A percentile compares a stretch with the other conserved stretches of the same genome.
Conservation (phyloP, 2,797 vertebrate species). For the Crocidura indochinensis region DNA sequence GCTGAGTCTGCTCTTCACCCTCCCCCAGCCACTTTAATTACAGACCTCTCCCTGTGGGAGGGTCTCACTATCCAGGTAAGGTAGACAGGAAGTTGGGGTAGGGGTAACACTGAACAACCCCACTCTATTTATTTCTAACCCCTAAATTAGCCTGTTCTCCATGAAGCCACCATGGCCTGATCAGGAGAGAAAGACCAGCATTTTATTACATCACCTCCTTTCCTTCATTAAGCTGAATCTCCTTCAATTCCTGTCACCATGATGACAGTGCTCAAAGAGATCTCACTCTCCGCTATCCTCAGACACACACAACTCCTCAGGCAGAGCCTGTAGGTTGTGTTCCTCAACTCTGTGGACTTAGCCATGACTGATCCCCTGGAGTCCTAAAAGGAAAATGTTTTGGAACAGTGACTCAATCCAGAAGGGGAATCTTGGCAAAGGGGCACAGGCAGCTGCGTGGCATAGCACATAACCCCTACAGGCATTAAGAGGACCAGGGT, state of each 20-base stretch:
- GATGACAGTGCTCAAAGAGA: neutral
- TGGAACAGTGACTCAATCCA: neutral
- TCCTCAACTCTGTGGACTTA: neutral
- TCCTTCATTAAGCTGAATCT: neutral
- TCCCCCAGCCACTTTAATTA: too few relatives aligned
- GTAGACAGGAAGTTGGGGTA: too few relatives aligned
- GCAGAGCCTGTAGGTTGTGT: neutral
- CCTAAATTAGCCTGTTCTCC: neutral
- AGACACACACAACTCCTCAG: neutral
- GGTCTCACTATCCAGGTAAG: too few relatives aligned
- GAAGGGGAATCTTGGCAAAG: slow-evolving; percentile 30
- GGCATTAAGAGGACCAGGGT: slow-evolving; percentile 50
- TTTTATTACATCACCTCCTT: neutral
- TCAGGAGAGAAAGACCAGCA: neutral
- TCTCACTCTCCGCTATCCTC: neutral
- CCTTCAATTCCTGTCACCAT: neutral
- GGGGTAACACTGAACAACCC: too few relatives aligned
- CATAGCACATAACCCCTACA: slow-evolving; percentile 56
- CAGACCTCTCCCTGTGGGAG: too few relatives aligned
- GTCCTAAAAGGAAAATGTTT: neutral
- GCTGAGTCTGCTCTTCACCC: too few relatives aligned
- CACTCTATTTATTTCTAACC: neutral
- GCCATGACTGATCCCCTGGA: neutral
- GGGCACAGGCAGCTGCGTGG: neutral
- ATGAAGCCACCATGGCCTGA: neutral